Evolutionary conservation across 2,797 vertebrate genomes (phyloP), one percentile per base, ranked within the genome.

Genomic region (Diceros bicornis): DNA sequence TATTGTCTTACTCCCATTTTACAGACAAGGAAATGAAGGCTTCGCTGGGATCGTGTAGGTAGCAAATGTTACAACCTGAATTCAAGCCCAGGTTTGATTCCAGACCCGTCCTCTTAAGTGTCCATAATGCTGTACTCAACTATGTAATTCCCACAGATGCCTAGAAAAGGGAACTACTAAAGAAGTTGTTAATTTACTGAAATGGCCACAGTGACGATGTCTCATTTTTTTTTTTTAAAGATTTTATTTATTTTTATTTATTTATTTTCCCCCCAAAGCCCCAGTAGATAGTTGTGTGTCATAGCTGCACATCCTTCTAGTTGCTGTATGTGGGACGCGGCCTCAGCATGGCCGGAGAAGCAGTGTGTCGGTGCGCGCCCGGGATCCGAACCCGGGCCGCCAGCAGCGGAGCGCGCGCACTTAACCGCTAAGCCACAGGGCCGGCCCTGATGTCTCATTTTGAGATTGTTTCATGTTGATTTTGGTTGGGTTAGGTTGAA

Each of bases 181-280:
- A 97, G 57, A 86, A 93, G 50, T 97, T 97, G 94, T 93, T 71
- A 96, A 20, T 98, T 97, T 87, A 85, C 91, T 87, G 93, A 98
- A 98, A 92, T 93, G 93, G 23, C 32, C 55, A 23, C 23, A 85
- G 18, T 81, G 64, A 57, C 27, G 64, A 72, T 71, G 23, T 91
- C 66, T 81, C 77, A 47, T 91, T 96, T 21, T 89, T n/a, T n/a
- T n/a, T n/a, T n/a, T n/a, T n/a, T n/a, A n/a, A n/a, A n/a, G n/a
- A n/a, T n/a, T n/a, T n/a, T n/a, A n/a, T n/a, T n/a, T n/a, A n/a
- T n/a, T n/a, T n/a, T n/a, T n/a, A n/a, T n/a, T n/a, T n/a, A n/a
- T n/a, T n/a, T n/a, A n/a, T n/a, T n/a, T n/a, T n/a, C n/a, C n/a
- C n/a, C n/a, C n/a, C n/a, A n/a, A n/a, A n/a, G n/a, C n/a, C n/a